Evolutionary conservation across 2,888 invertebrate genomes (phyloP), one percentile per base, ranked within the genome.

Genomic region (Eupsilia transversa): DNA sequence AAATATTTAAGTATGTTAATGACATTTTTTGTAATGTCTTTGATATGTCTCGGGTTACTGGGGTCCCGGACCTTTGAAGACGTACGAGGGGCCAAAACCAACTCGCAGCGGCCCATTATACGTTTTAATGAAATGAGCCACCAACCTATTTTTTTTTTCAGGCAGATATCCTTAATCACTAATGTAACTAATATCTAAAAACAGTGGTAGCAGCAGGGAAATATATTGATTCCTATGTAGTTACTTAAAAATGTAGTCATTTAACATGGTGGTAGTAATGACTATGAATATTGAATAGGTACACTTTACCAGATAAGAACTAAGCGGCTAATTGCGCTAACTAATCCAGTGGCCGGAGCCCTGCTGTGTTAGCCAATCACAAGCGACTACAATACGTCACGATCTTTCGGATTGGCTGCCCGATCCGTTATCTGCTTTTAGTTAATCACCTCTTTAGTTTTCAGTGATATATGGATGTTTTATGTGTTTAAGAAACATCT

Each of bases 291-390:
- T 69, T 68, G 43, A 63, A 69, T 84, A 85, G 82, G 85, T 85
- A 85, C 66, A 30, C 54, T 63, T 63, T 66, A 63, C 59, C 27
- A 60, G 82, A 82, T 82, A 85, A 82, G 82, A 72, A 67, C 65
- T 82, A 82, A 82, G 82, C 85, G 56, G 66, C 59, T 85, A 85
- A 85, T 82, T 82, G 70, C 68, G 68, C 52, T 52, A 75, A 60
- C 81, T 84, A 82, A 82, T 84, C 84, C 70, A 43, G 70, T 74
- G 79, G 59, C 41, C 75, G 81, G 52, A 74, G 81, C 74, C 60
- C 41, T 61, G 57, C 59, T 52, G 7, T 9, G 30, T 27, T 17
- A 54, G 12, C 82, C 82, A 82, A 82, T 82, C 63, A 54, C 63
- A 46, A 33, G n/a, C 63, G 56, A 17, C 52, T 60, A 23, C 61